Percentiles rank a stretch among this genome's conserved stretches.
phyloP scores from a whole-genome alignment of 2,113 vertebrate genomes.

The Suncus etruscus region DNA sequence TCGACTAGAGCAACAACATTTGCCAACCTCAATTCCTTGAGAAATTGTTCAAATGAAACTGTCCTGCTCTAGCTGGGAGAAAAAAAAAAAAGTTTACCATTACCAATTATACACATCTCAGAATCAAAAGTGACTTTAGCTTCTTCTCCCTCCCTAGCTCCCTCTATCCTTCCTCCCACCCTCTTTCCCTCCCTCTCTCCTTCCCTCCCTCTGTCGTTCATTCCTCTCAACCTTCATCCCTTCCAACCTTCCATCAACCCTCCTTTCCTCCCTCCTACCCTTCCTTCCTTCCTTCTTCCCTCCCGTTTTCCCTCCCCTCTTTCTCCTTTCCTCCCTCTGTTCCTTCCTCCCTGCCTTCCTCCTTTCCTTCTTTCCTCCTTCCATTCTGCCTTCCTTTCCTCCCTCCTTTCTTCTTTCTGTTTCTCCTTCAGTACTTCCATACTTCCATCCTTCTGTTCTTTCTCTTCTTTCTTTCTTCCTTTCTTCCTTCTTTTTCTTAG shows the following conservation, averaged over 20 bases:
- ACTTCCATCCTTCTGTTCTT: too few relatives aligned
- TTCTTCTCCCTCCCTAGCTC: accelerated
- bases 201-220: too few relatives aligned
- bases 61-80: background rate
- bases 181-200: too few relatives aligned
- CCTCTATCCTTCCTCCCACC: background rate
- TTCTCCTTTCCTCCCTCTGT: too few relatives aligned
- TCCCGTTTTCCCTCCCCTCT: accelerated
- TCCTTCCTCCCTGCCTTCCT: too few relatives aligned
- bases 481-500: accelerated
- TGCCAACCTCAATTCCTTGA: slow-evolving; percentile 6
- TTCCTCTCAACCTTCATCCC: accelerated
- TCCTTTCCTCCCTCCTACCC: accelerated
- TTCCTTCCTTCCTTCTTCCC: accelerated
- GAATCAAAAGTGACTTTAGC: background rate
- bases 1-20: background rate
- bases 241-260: accelerated
- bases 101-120: background rate
- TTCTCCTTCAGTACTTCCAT: too few relatives aligned
- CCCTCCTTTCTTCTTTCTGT: too few relatives aligned
- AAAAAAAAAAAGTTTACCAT: background rate
- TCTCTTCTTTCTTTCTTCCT: background rate
- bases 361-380: background rate
- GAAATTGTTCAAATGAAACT: slow-evolving; percentile 21
- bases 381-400: accelerated